Evolutionary conservation across 2,113 vertebrate species (phyloP).

Genomic region (Pituophis catenifer): DNA sequence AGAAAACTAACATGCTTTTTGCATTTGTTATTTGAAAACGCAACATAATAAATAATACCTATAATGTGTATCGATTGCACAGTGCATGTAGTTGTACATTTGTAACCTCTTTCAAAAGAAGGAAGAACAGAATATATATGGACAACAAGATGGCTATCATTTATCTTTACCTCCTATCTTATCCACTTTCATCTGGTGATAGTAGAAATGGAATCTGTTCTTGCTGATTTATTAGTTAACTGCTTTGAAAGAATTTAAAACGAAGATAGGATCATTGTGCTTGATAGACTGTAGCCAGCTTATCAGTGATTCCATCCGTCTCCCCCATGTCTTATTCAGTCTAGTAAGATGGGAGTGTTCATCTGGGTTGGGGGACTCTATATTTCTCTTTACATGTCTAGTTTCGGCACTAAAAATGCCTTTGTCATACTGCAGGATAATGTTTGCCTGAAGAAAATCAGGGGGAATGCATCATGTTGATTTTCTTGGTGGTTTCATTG

Average conservation of each 20-base stretch:
- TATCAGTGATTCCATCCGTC: not conserved
- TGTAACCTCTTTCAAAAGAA: not conserved
- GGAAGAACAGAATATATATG: not conserved
- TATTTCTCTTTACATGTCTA: not conserved
- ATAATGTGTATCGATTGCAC: not conserved
- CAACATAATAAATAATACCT: not conserved
- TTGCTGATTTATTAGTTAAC: too few species aligned
- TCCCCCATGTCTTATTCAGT: not conserved
- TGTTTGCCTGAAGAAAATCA: not conserved
- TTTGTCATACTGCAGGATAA: not conserved
- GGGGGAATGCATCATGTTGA: not conserved
- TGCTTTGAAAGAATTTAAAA: not conserved
- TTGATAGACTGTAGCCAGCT: not conserved
- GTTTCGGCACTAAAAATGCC: not conserved
- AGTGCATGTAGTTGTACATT: not conserved
- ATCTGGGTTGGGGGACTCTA: not conserved
- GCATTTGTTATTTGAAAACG: not conserved
- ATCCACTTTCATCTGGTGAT: not conserved
- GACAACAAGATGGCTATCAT: not conserved
- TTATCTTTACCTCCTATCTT: not conserved
- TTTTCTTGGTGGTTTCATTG: not conserved
- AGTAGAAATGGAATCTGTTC: not conserved
- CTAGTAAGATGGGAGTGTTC: not conserved
- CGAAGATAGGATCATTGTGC: not conserved
- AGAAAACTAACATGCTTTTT: not conserved